These are phyloP conservation scores for Drosophila recens DNA, from an alignment of 2,888 invertebrate species.

Conservation along the genomic window DNA sequence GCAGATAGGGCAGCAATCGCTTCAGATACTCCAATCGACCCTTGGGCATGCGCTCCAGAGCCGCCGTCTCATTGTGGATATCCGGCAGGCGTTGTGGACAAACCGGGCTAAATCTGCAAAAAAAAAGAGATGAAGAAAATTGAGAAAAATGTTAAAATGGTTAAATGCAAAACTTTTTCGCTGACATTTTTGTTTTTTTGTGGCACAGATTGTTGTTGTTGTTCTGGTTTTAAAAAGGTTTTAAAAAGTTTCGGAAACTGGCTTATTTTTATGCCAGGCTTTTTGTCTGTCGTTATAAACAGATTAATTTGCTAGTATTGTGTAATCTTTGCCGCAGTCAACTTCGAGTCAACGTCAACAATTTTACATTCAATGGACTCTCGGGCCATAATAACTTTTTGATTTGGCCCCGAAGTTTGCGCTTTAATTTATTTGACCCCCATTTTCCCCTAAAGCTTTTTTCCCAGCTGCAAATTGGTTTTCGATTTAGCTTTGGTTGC, in stretches of 20 bases:
- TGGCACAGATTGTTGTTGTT: neutral
- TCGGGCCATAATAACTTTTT: constrained; percentile 69
- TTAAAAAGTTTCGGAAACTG: constrained; percentile 46
- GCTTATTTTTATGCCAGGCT: constrained; percentile 62
- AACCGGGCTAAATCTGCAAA: constrained; percentile 91
- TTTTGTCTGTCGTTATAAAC: constrained; percentile 71
- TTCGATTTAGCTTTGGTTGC: constrained; percentile 61
- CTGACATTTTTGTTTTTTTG: constrained; percentile 36
- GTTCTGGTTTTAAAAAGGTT: constrained; percentile 51
- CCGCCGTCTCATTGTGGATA: constrained; percentile 93
- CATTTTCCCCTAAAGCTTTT: constrained; percentile 44
- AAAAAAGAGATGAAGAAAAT: constrained; percentile 31
- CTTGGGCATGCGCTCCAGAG: constrained; percentile 93
- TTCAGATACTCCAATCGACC: constrained; percentile 95
- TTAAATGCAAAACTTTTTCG: constrained; percentile 57
- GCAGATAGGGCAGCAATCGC: constrained; percentile 93
- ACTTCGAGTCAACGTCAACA: constrained; percentile 31
- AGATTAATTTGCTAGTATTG: constrained; percentile 77
- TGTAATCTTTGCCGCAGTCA: constrained; percentile 65
- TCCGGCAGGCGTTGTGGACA: constrained; percentile 96
- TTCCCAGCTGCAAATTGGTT: constrained; percentile 66
- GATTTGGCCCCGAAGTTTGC: constrained; percentile 68
- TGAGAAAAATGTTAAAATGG: constrained; percentile 48
- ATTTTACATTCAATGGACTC: constrained; percentile 37
- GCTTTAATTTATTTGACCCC: constrained; percentile 58